Base-by-base conservation (phyloP, 2,888 invertebrate species). In the Cheilosia vernalis region DNA sequence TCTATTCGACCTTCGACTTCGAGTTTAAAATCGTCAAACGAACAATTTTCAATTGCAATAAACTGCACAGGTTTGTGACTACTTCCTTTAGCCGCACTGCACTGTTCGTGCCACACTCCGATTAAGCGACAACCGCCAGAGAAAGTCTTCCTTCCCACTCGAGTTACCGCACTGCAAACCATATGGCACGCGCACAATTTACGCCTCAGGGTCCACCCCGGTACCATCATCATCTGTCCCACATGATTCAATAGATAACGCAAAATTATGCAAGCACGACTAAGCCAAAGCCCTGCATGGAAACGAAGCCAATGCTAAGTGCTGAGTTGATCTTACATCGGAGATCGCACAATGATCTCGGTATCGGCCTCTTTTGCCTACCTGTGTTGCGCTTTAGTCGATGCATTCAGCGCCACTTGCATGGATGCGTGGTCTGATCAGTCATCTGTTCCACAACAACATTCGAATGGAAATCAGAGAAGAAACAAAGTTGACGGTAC, bases 371-470 rank as follows among this genome's bases (percentile, higher is more conserved):
- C 63, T 60, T 60, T 51, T 44, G 27, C 33, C 67, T 61, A 61
- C 19, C 61, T 61, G 21, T 21, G 10, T 15, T 27, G 17, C 9
- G 51, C 37, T 44, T 53, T n/a, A 21, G 67, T 13, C 44, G 17
- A 44, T 47, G 55, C 49, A 58, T 60, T 51, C 64, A 58, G 49
- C 27, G 60, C 58, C 51, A 56, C 69, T 72, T 72, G 60, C 66
- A 72, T 72, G 66, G 47, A 66, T 72, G 82, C 60, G 55, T 77
- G 82, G 66, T 67, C 78, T 77, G 82, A 72, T 67, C 78, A 78
- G 67, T 78, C 73, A 63, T 51, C 72, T 73, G 73, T 67, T 55
- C 27, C 13, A 73, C 61, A 51, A 51, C 63, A 56, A 51, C 64
- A 82, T 60, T 77, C 53, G 58, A 77, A 82, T 64, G 76, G 53